These are phyloP conservation scores for Trachurus trachurus DNA, from an alignment of 2,797 vertebrate genomes.

Conservation along the genomic window DNA sequence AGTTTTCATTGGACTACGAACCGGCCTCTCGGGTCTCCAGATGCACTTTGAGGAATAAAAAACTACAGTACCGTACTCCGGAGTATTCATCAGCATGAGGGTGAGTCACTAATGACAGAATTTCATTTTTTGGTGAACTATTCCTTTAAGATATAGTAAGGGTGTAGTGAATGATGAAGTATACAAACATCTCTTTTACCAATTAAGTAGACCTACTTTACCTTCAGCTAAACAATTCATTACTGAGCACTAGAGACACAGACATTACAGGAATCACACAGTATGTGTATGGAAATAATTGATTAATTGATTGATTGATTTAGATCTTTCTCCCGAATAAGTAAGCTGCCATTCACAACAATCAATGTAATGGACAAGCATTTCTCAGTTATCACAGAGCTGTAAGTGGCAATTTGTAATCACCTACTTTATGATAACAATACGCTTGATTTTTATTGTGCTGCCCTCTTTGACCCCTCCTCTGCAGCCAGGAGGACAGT, in stretches of 20 bases:
- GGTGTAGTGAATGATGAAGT: not conserved
- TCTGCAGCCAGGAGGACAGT: conserved; percentile 8
- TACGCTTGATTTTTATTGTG: not conserved
- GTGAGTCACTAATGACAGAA: too few relatives aligned
- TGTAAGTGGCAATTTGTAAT: not conserved
- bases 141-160: too few relatives aligned
- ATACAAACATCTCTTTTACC: not conserved
- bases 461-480: not conserved
- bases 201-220: not conserved
- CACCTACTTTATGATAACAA: not conserved
- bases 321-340: not conserved
- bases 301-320: not conserved
- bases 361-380: not conserved
- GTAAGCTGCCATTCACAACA: not conserved
- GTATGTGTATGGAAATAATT: too few relatives aligned
- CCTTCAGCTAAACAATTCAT: not conserved
- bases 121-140: too few relatives aligned
- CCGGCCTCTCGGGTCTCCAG: too few relatives aligned
- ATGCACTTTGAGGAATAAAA: too few relatives aligned
- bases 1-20: too few relatives aligned
- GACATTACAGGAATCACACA: not conserved
- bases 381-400: not conserved
- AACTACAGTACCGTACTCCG: too few relatives aligned
- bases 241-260: not conserved
- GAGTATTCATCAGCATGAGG: too few relatives aligned